These are phyloP conservation scores for Spheniscus humboldti DNA, from an alignment of 2,797 vertebrate species.

Conservation along the genomic window DNA sequence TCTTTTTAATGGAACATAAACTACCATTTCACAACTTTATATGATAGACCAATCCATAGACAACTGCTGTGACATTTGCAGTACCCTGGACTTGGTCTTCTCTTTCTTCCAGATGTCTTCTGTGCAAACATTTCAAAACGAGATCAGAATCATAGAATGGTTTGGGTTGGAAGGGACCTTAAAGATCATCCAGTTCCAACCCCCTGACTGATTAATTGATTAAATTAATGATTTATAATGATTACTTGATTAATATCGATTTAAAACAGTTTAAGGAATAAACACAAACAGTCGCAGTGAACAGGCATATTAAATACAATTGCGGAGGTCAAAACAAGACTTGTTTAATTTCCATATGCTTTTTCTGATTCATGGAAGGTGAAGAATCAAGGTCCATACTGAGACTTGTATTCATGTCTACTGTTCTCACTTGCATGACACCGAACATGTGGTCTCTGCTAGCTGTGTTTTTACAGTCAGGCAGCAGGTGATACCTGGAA, in stretches of 20 bases:
- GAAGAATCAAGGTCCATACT: not conserved
- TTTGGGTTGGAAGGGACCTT: not conserved
- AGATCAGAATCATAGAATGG: not conserved
- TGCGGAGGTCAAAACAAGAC: not conserved
- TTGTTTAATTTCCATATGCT: not conserved
- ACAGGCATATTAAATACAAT: not conserved
- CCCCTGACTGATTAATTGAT: not conserved
- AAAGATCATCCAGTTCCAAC: not conserved
- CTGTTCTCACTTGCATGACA: not conserved
- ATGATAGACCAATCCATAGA: not conserved
- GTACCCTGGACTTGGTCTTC: not conserved
- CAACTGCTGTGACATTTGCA: not conserved
- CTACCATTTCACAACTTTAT: constrained; percentile 21
- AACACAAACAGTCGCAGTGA: not conserved
- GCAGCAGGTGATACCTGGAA: not conserved
- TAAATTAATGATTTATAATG: not conserved
- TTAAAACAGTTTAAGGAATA: constrained; percentile 17
- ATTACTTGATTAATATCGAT: not conserved
- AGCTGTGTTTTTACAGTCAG: not conserved
- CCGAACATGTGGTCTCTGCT: not conserved
- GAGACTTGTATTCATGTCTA: not conserved
- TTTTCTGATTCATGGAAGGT: not conserved
- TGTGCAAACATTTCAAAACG: not conserved
- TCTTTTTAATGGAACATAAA: constrained; percentile 40
- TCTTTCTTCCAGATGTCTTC: not conserved